A percentile compares a stretch with the other conserved stretches of the same genome.
phyloP scores from a whole-genome alignment of 2,888 invertebrate genomes.

The Petrolisthes manimaculis region DNA sequence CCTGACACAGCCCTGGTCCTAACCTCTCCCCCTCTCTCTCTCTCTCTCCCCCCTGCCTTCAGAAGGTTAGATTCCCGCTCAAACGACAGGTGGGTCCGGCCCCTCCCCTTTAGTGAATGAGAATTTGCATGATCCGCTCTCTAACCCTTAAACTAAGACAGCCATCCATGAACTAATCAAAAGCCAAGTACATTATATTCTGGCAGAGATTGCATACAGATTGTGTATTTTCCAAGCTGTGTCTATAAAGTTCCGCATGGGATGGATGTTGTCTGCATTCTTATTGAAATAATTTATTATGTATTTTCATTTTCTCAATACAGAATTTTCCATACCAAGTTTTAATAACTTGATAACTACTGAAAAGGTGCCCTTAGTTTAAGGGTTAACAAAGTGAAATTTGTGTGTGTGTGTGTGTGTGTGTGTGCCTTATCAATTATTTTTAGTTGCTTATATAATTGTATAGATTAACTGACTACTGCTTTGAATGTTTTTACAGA shows the following conservation, averaged over 20 bases:
- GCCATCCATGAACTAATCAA: neutral
- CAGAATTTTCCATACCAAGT: too few species aligned
- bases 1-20: conserved; percentile 50
- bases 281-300: too few species aligned
- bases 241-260: too few species aligned
- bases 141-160: conserved; percentile 12
- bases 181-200: conserved; percentile 2
- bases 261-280: too few species aligned
- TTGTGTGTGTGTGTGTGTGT: conserved; percentile 11
- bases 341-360: neutral
- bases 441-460: conserved; percentile 5
- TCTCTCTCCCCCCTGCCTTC: conserved; percentile 55
- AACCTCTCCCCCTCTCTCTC: conserved; percentile 56
- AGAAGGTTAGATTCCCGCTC: conserved; percentile 63
- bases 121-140: conserved; percentile 40
- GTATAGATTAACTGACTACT: neutral
- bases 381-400: neutral
- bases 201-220: too few species aligned
- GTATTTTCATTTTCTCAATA: too few species aligned
- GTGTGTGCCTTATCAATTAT: neutral
- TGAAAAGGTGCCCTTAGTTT: neutral
- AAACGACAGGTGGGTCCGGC: conserved; percentile 61
- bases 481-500: neutral
- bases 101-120: conserved; percentile 51
- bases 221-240: too few species aligned